Evolutionary conservation across 35 echinoderm and acorn worm species (phyloP), one percentile per base, ranked within the genome.

Genomic region (Amphiura filiformis): DNA sequence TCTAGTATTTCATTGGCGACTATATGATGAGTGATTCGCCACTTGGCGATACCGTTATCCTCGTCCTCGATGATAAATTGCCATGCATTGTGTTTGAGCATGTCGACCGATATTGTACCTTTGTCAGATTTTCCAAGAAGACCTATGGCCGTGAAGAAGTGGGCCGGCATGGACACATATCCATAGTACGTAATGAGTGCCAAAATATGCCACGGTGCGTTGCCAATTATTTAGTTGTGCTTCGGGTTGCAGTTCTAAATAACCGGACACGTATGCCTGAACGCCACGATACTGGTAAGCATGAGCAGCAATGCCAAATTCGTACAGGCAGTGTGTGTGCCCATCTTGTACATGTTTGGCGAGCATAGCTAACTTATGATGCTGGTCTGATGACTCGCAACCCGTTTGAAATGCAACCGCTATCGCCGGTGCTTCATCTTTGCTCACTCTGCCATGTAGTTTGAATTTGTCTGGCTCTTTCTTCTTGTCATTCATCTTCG

Each of bases 1-100:
- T 86, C 84, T 31, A 86, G 31, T 86, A 86, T 75, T 38, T 86
- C 84, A 39, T 44, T 75, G 23, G 84, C 84, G 0, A 86, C 84
- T 0, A 76, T 38, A 76, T 86, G 57, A 37, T 75, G 38, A 18
- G 57, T 86, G 18, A 86, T 86, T 23, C 84, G 32, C 84, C 84
- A 86, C 81, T 56, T 44, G 23, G 31, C 14, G 11, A 70, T 86
- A 7, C 61, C 57, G 3, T 39, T 31, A 4, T 86, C 84, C 15
- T 39, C 57, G 13, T 31, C 49, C 18, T 76, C 56, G 22, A 86
- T 39, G 38, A 75, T 70, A n/a, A 76, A 76, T 30, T 86, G 28
- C 57, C 7, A 26, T 70, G 61, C 61, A 70, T 70, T 70, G 26
- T 70, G 36, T 7, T 7, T 1, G 0, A n/a, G 32, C 81, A 83